phyloP scores from a whole-genome alignment of 2,113 vertebrate genomes.

The Bos taurus region ARS-UCD2.0 NC_037342.1:36444001-36444500 shows the following conservation, averaged over 20 bases:
- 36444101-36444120: conserved; percentile 13
- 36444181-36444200: background rate
- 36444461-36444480: background rate
- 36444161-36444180: background rate
- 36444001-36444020: background rate
- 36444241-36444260: background rate
- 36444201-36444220: background rate
- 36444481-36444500: background rate
- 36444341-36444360: background rate
- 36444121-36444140: background rate
- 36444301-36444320: background rate
- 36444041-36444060: background rate
- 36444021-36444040: background rate
- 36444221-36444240: background rate
- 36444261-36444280: background rate
- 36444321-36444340: conserved; percentile 11
- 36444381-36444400: background rate
- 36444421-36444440: background rate
- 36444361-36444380: background rate
- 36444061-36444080: background rate
- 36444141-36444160: background rate
- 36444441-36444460: background rate
- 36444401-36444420: background rate
- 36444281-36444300: background rate
- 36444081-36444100: background rate